Evolutionary conservation across 2,888 invertebrate species (phyloP).

Genomic region (Lepas anatifera): DNA sequence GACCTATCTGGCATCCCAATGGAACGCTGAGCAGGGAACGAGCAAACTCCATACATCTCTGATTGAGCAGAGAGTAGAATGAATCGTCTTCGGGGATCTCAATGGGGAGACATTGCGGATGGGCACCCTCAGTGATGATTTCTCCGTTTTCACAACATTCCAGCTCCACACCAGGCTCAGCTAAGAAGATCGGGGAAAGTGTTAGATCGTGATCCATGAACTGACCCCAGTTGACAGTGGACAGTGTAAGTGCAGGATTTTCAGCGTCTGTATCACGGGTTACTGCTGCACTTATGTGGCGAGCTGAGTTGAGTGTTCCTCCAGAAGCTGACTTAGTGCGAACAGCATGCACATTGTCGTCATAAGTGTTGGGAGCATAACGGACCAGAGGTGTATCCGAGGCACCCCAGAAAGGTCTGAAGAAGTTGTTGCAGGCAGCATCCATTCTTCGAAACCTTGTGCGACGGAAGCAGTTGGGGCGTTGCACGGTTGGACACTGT

Average conservation of each 20-base stretch:
- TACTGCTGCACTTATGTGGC: background rate
- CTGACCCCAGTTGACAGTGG: conserved; percentile 11
- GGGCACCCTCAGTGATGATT: background rate
- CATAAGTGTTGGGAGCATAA: background rate
- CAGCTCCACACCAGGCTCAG: background rate
- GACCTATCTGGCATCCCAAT: background rate
- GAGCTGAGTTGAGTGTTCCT: background rate
- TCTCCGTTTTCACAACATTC: background rate
- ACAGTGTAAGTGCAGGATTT: background rate
- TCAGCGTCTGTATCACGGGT: background rate
- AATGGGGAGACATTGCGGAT: background rate
- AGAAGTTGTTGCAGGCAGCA: background rate
- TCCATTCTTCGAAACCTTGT: background rate
- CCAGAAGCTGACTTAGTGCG: background rate
- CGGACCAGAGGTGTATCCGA: background rate
- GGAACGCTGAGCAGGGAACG: background rate
- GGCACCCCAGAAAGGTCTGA: background rate
- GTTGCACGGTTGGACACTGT: too few relatives aligned
- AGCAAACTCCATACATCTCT: background rate
- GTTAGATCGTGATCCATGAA: conserved; percentile 29
- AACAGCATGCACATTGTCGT: background rate
- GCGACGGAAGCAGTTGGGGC: too few relatives aligned
- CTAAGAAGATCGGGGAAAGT: conserved; percentile 27
- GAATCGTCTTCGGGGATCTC: background rate
- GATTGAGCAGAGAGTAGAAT: background rate